phyloP scores from a whole-genome alignment of 2,888 invertebrate genomes.

The Noctuana brunneofusca region DNA sequence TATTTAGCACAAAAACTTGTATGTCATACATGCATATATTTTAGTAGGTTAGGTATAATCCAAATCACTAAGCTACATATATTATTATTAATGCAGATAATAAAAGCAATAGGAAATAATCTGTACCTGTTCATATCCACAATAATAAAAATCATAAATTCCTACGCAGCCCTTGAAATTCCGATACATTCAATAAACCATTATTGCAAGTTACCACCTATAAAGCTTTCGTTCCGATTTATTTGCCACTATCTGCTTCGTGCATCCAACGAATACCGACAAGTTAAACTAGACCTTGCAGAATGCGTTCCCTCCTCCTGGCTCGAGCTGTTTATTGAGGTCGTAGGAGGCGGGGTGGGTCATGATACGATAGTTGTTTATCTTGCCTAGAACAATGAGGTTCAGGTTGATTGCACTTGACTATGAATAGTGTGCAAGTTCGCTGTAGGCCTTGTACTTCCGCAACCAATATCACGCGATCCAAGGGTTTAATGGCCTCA shows the following conservation, averaged over 20 bases:
- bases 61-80: too few species aligned
- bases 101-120: too few species aligned
- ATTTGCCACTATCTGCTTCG: conserved; percentile 63
- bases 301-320: conserved; percentile 39
- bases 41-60: too few species aligned
- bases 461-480: conserved; percentile 59
- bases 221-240: conserved; percentile 56
- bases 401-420: conserved; percentile 76
- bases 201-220: conserved; percentile 38
- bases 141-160: conserved; percentile 15
- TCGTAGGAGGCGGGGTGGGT: conserved; percentile 44
- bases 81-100: too few species aligned
- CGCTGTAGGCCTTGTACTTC: conserved; percentile 58
- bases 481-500: conserved; percentile 45
- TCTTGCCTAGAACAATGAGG: conserved; percentile 65
- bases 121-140: too few species aligned
- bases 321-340: conserved; percentile 27
- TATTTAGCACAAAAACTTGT: too few species aligned
- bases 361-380: conserved; percentile 45
- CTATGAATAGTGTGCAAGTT: conserved; percentile 65
- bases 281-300: conserved; percentile 41
- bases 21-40: too few species aligned
- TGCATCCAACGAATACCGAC: conserved; percentile 55
- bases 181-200: conserved; percentile 53
- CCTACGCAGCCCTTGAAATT: conserved; percentile 15